Evolutionary conservation across 2,113 vertebrate genomes (phyloP), one percentile per base, ranked within the genome.

Genomic region (Aptenodytes forsteri): DNA sequence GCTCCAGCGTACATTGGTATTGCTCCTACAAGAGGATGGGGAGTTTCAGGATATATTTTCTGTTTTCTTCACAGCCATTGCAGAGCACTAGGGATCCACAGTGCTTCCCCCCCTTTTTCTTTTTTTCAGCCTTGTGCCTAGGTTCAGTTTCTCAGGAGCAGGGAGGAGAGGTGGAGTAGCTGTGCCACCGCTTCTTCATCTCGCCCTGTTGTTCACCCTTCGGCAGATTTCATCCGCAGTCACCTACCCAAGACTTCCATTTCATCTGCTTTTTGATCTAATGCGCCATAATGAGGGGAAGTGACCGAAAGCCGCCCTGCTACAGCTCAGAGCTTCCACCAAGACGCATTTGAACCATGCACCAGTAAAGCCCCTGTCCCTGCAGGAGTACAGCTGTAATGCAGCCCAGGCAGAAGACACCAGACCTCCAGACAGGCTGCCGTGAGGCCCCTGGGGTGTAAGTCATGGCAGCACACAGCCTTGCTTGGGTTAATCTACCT

Each of bases 281-380:
- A 95, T 44, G 34, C 0, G 3, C 84, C 1, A 0, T 84, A 87
- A 96, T 5, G 86, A 92, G 80, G 64, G 54, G 36, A 36, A 16
- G 27, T 0, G 3, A 38, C 54, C 0, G 0, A 42, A 29, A 66
- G 3, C 36, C 1, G 1, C 52, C 20, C 22, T 32, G 23, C 32
- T 36, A 8, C 44, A n/a, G 26, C 38, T 58, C 42, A 12, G 72
- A 70, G 67, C 61, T 83, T n/a, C 75, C 83, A 66, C 30, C 47
- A 3, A 1, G 32, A 44, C 2, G 2, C 23, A 2, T 42, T 7
- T 12, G 66, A 26, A 49, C 42, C 4, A 1, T 0, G 2, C 66
- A 7, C 7, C 46, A 18, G 4, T 2, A 4, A 8, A 80, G 19
- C 29, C 62, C 32, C 23, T 3, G 0, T 55, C 46, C 32, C 15